Base-by-base conservation (phyloP, 2,113 vertebrate species). In the Turdus rufiventris region DNA sequence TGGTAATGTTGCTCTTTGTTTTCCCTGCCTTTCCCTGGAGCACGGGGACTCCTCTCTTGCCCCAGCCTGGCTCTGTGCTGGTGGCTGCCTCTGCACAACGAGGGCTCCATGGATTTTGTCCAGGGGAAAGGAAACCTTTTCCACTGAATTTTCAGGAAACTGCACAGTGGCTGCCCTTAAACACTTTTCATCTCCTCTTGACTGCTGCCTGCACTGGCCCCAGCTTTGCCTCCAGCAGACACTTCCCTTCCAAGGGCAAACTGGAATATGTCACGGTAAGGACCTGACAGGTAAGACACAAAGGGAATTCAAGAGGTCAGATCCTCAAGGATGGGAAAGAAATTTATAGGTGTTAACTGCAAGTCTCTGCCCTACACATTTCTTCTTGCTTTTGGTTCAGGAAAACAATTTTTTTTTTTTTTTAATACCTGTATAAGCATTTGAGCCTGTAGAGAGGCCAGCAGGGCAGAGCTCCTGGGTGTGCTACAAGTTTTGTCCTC, bases 1-100 rank as follows among this genome's bases (percentile, higher is more conserved):
- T 95, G 91, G 88, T 74, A 84, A 84, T 74, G 65, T 80, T 96
- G 90, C 88, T 96, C 88, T 90, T 95, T 94, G 93, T 95, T 97
- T 97, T 94, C 79, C 72, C 75, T 51, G 40, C 73, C 82, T 94
- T 91, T 93, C 94, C 79, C 88, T 18, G 47, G 75, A 76, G 51
- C 51, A 36, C 3, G 2, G 86, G 68, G 76, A 74, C 75, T 20
- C 3, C 38, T 40, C 68, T 18, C 5, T 45, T 75, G 78, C 82
- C 88, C 82, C 57, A 29, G 67, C 15, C 9, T 7, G 29, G 40
- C 5, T 33, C 81, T 38, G 63, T 8, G 9, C 2, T 25, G 47
- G 56, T 2, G 5, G 45, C 17, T 61, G 50, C 58, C 62, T 62
- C 38, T 61, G 48, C 45, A 24, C 5, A 1, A 45, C 21, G 18